Base-by-base conservation (phyloP, 2,888 invertebrate genomes). In the Dasypogon diadema region DNA sequence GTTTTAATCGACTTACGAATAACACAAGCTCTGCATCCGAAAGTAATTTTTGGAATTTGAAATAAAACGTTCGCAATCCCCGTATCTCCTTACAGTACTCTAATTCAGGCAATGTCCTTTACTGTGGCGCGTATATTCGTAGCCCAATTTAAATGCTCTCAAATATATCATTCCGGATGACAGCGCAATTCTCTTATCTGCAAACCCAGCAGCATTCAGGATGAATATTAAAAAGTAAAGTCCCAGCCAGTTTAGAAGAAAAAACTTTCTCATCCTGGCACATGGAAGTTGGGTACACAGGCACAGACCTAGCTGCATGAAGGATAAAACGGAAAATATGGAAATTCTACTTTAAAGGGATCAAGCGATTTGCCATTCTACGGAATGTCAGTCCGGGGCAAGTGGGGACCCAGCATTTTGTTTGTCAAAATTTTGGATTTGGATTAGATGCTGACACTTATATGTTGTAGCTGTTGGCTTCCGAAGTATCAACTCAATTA, bases 171-270 rank as follows among this genome's bases (percentile, higher is more conserved):
- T 90, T 89, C 86, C 87, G 87, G 88, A 88, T 89, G 89, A 90
- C 89, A 90, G 90, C 89, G 89, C 90, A 90, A 90, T 90, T 90
- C 90, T 89, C 89, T 89, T 89, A 89, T 89, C 89, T 89, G 86
- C 82, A 81, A 85, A 86, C 82, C 85, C 85, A 85, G 85, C 85
- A 85, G 80, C 78, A 77, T 55, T 75, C 78, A 78, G 78, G 78
- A 78, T 78, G 78, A 78, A 78, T 78, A 78, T 78, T 78, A 78
- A 78, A 78, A 78, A 78, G 78, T 75, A 76, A 75, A 76, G 76
- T 78, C 75, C 78, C 73, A 75, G 75, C 68, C 68, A 73, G 75
- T 48, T 63, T 63, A 30, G 48, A 63, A 74, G 51, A 63, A 74
- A 34, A 63, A 74, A 63, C 51, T 74, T 74, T 74, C 63, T 60